Percentiles rank a stretch among this genome's conserved stretches.
These are phyloP conservation scores for Dicerorhinus sumatrensis DNA, from an alignment of 2,113 vertebrate species.

Conservation along the genomic window DNA sequence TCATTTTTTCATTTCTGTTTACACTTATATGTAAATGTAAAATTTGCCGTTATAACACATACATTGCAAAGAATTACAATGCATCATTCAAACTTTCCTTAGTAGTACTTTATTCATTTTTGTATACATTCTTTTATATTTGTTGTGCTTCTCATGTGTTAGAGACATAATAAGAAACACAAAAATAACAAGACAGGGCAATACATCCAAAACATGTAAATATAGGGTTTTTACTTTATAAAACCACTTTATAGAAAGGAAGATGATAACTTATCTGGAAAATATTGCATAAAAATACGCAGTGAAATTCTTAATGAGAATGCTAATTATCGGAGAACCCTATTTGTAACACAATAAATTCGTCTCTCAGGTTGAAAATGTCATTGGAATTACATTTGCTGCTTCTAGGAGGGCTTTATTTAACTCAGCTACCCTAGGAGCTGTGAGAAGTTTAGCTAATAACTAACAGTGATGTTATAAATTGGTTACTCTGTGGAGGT, in stretches of 20 bases:
- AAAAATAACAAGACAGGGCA: neutral
- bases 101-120: neutral
- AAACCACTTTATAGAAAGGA: neutral
- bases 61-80: neutral
- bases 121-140: neutral
- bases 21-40: neutral
- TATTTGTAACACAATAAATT: neutral
- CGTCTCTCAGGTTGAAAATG: neutral
- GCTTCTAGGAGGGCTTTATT: neutral
- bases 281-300: neutral
- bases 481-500: neutral
- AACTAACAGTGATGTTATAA: neutral
- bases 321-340: neutral
- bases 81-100: neutral
- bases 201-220: neutral
- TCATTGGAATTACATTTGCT: neutral
- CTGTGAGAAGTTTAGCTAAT: neutral
- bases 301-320: neutral
- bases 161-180: neutral
- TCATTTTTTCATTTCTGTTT: neutral
- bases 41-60: neutral
- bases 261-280: neutral
- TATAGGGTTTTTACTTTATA: neutral
- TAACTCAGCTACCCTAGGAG: neutral
- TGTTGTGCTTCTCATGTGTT: neutral